A percentile compares a stretch with the other conserved stretches of the same genome.
These are phyloP conservation scores for Meteorus cinctellus DNA, from an alignment of 2,888 invertebrate species.

Conservation along the genomic window DNA sequence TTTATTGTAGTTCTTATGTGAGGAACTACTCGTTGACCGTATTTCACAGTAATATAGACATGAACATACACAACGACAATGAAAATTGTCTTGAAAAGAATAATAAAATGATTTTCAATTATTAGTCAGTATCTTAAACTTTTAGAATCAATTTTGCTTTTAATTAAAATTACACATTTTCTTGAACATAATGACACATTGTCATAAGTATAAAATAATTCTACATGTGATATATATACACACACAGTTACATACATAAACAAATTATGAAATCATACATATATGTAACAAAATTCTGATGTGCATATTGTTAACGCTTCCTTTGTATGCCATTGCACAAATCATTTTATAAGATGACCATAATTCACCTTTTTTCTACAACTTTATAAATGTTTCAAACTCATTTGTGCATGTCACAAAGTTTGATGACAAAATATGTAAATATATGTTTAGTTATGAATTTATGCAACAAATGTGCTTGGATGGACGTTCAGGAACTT, in stretches of 20 bases:
- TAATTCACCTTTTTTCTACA: slow-evolving; percentile 4
- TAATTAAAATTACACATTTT: not conserved
- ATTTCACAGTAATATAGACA: slow-evolving; percentile 58
- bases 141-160: not conserved
- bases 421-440: slow-evolving; percentile 23
- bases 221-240: slow-evolving; percentile 11
- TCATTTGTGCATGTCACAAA: not conserved
- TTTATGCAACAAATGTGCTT: slow-evolving; percentile 41
- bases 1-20: not conserved
- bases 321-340: not conserved
- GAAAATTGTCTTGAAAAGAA: not conserved
- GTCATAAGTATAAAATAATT: not conserved
- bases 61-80: slow-evolving; percentile 33
- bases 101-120: not conserved
- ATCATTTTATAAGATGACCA: not conserved
- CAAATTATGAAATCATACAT: not conserved
- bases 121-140: not conserved
- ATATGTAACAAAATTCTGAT: not conserved
- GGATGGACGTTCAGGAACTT: not conserved
- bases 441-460: slow-evolving; percentile 20
- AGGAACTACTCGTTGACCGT: slow-evolving; percentile 53
- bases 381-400: not conserved
- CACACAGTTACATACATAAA: not conserved
- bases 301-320: slow-evolving; percentile 8
- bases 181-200: not conserved